Evolutionary conservation across 2,888 invertebrate genomes (phyloP), one percentile per base, ranked within the genome.

Genomic region (Xanthia icteritia): DNA sequence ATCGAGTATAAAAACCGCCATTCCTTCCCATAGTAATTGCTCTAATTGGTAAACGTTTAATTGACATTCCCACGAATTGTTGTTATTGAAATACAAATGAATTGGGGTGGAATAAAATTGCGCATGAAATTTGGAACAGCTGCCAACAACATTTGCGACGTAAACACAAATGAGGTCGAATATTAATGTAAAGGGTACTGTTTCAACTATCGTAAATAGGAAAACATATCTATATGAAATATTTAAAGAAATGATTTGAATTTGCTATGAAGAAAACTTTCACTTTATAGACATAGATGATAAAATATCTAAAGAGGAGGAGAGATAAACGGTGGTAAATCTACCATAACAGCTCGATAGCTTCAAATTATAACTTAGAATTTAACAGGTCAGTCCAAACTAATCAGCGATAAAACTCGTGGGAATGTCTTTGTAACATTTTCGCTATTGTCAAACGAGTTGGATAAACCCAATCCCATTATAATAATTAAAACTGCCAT

Each of bases 31-130:
- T 48, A 39, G 11, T 45, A 65, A 81, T 68, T 64, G 54, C 0
- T 72, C 5, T 64, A 68, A 72, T 75, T 69, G 39, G 23, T 31
- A 68, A 74, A 45, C n/a, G 51, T 36, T 63, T 61, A 39, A 68
- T 48, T 58, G 61, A 31, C 27, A 71, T 56, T 51, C 9, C 13
- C 5, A 42, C 4, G 20, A 67, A 61, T 63, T 56, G 51, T 11
- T 51, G 9, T 61, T n/a, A 48, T 36, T 63, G 20, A 45, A 48
- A 45, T 31, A 36, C 15, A 74, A 68, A 73, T 39, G 0, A 36
- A 58, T 56, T 71, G 20, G 36, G 11, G 4, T 72, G 6, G 5
- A 71, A 64, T 31, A 27, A 15, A 61, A 48, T 48, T 6, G 36
- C 39, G 61, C 31, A n/a, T 42, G 5, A 20, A 72, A 58, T 64